Conservation (phyloP, 2,797 vertebrate species). For the Amniataba percoides region DNA sequence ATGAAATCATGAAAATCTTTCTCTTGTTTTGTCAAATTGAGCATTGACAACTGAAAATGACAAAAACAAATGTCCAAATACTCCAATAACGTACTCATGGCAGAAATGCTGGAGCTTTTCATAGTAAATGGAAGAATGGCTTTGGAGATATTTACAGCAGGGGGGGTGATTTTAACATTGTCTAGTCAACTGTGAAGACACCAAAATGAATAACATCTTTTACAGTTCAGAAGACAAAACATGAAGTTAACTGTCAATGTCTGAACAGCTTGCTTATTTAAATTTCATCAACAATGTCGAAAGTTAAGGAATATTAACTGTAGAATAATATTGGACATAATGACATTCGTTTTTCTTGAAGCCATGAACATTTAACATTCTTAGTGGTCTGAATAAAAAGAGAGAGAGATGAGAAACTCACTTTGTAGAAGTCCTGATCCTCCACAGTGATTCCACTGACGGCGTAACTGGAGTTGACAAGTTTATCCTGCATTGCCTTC, state of each 20-base stretch:
- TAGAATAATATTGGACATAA: background rate
- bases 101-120: background rate
- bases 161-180: background rate
- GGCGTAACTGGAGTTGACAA: slow-evolving; percentile 86
- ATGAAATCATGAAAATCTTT: background rate
- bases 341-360: background rate
- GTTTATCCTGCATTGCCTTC: slow-evolving; percentile 78
- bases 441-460: slow-evolving; percentile 76
- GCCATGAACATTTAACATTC: background rate
- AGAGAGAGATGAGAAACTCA: slow-evolving; percentile 71
- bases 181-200: background rate
- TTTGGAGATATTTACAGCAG: slow-evolving; percentile 4
- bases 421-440: slow-evolving; percentile 91
- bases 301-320: background rate
- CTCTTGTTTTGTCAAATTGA: background rate
- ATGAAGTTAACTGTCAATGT: background rate
- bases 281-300: background rate
- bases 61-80: background rate
- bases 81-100: background rate
- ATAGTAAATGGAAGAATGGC: background rate
- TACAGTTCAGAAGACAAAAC: background rate
- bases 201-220: background rate
- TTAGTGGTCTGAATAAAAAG: slow-evolving; percentile 10
- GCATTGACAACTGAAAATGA: background rate
- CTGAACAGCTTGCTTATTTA: background rate